Evolutionary conservation across 2,113 vertebrate species (phyloP), one percentile per base, ranked within the genome.

Genomic region (Chloroceryle aenea): DNA sequence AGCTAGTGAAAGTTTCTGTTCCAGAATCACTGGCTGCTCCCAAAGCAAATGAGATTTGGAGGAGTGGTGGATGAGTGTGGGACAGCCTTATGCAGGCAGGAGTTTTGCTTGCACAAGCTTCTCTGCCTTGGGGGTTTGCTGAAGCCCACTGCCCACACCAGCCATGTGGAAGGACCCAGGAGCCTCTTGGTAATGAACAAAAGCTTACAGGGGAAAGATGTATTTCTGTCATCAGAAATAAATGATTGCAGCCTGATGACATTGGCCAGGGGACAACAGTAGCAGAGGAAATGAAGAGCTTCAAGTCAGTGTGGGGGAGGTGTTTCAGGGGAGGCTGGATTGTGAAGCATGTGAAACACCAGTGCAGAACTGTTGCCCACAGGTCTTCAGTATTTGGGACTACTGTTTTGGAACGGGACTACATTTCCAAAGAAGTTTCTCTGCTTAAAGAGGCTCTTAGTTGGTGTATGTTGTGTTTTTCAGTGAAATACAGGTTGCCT

Each of bases 111-210:
- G 83, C 74, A 75, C 53, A 48, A 90, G 68, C 58, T 21, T 25
- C 32, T 72, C 25, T 90, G 81, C 72, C 80, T 91, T 18, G 19
- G 59, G 56, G 56, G 45, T 40, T 45, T 10, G 1, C 85, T 82
- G 73, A 67, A 32, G 29, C 68, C 38, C 63, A 22, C 72, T 87
- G 86, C 79, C 68, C 48, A 7, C 87, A 17, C 48, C 43, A 25
- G 67, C 9, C 3, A 6, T 40, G 50, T 45, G 87, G 76, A 92
- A 88, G 61, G 69, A 76, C 59, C 61, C 47, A 40, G 72, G 40
- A 52, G 42, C 87, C 63, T 96, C 34, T 68, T 93, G 69, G 69
- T 91, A 67, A 45, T 38, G 84, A 94, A 78, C 85, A 96, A 88
- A 97, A 87, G 50, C 71, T 68, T 86, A 32, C 5, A 47, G 50